Conservation (phyloP, 2,888 invertebrate genomes). For the Sinopyrophorus schimmeli region DNA sequence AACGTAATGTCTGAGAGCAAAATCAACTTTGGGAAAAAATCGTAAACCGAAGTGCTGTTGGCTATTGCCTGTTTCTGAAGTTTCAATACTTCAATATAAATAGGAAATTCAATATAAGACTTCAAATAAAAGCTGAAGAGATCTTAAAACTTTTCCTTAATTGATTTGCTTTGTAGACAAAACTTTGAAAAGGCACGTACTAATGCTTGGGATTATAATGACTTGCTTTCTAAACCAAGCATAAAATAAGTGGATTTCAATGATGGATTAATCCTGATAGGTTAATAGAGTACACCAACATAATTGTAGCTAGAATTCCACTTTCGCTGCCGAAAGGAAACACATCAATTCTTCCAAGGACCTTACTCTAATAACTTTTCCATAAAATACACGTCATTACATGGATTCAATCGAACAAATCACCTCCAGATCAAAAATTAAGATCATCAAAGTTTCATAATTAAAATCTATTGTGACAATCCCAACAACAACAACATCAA, state of each 20-base stretch:
- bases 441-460: too few species aligned
- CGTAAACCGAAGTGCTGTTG: constrained; percentile 5
- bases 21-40: constrained; percentile 1
- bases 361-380: too few species aligned
- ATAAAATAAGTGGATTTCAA: constrained; percentile 12
- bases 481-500: too few species aligned
- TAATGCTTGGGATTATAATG: constrained; percentile 22
- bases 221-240: constrained; percentile 16
- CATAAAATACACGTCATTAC: too few species aligned
- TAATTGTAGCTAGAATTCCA: too few species aligned
- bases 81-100: constrained; percentile 17
- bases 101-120: constrained; percentile 18
- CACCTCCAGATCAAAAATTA: too few species aligned
- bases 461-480: too few species aligned
- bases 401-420: too few species aligned
- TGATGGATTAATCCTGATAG: too few species aligned
- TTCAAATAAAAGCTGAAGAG: constrained; percentile 17
- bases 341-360: too few species aligned
- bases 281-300: too few species aligned
- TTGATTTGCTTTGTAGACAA: constrained; percentile 28
- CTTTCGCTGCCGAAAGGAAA: too few species aligned
- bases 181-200: constrained; percentile 25
- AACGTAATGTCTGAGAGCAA: neutral
- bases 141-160: constrained; percentile 25
- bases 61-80: constrained; percentile 7